Evolutionary conservation across 2,797 vertebrate genomes (phyloP).

Genomic region (Benthosema pterotum): DNA sequence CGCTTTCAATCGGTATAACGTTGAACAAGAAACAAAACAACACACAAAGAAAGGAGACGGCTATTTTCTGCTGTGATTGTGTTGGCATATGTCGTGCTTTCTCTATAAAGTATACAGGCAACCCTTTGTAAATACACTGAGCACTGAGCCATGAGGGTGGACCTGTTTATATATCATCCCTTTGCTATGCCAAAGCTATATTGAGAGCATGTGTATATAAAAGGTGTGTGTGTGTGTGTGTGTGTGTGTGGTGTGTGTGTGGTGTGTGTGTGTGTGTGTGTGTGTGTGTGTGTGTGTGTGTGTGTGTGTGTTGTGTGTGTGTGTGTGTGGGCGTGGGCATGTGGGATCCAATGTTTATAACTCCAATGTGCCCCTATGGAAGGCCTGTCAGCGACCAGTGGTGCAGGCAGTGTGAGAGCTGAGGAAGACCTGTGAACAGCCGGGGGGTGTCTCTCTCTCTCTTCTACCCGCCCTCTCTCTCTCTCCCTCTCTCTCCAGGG

Average conservation of each 20-base stretch:
- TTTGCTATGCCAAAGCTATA: constrained; percentile 55
- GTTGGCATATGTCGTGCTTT: constrained; percentile 44
- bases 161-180: constrained; percentile 38
- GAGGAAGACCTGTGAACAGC: constrained; percentile 43
- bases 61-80: constrained; percentile 26
- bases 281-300: constrained; percentile 6
- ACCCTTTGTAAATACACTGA: constrained; percentile 51
- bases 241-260: neutral
- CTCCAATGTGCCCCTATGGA: constrained; percentile 64
- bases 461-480: constrained; percentile 7
- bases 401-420: constrained; percentile 53
- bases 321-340: constrained; percentile 26
- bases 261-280: constrained; percentile 11
- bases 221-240: neutral
- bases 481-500: neutral
- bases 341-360: constrained; percentile 57
- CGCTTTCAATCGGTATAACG: constrained; percentile 56
- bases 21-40: constrained; percentile 29
- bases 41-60: constrained; percentile 36
- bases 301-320: constrained; percentile 12
- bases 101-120: constrained; percentile 42
- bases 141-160: constrained; percentile 37
- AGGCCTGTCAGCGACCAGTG: constrained; percentile 59
- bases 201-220: constrained; percentile 33
- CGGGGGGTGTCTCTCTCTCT: constrained; percentile 8